Evolutionary conservation across 2,888 invertebrate genomes (phyloP), one percentile per base, ranked within the genome.

Genomic region (Bellardia bayeri): DNA sequence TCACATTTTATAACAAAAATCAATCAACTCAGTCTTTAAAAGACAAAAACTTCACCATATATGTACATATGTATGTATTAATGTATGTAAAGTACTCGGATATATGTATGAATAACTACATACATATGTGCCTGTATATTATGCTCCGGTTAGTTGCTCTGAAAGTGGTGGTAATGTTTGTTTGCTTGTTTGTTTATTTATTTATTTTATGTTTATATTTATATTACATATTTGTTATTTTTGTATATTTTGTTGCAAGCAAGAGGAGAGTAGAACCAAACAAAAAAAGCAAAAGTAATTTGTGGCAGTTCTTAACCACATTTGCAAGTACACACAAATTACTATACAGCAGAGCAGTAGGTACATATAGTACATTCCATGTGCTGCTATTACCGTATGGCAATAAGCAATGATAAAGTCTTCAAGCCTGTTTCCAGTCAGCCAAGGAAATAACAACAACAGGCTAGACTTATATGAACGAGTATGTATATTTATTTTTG

Each of bases 231-330:
- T 72, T 64, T 82, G 37, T 51, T 71, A 37, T 51, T 16, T 66
- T 54, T 80, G 23, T 49, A 13, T 64, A 63, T 74, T 49, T 74
- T 75, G 75, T 75, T 66, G 66, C 66, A 74, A 82, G 66, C 40
- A 8, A 51, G 54, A 16, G 58, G 8, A 5, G 9, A 37, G 37
- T 37, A 37, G 37, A 3, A 4, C 0, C 33, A 33, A 33, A 3
- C 1, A 64, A 64, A 80, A 86, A 81, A 85, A 85, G 81, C 82
- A 87, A 85, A 87, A 85, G 87, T 85, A 82, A 72, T 82, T 75
- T 85, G 82, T 72, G 66, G 72, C 82, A 85, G 74, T 87, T 85
- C 82, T 79, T 69, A 75, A 72, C 72, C 68, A 78, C 71, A 85
- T 69, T 82, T 68, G 23, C 61, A 68, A 42, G 49, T 68, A 51